These are phyloP conservation scores for Donacobius atricapilla DNA, from an alignment of 2,113 vertebrate species.

Conservation along the genomic window DNA sequence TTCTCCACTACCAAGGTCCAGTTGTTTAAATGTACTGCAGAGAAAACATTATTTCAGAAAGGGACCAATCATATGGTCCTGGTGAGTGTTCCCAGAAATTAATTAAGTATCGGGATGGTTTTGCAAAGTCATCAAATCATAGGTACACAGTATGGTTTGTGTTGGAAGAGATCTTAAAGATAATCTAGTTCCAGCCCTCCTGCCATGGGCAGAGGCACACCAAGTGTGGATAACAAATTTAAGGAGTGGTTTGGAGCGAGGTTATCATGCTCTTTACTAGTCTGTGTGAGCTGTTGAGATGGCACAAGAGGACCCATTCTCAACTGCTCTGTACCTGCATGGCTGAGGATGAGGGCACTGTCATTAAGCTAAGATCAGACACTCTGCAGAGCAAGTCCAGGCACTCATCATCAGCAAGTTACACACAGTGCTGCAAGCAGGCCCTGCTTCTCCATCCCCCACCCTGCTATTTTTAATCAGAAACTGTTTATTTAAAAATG, in stretches of 20 bases:
- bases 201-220: not conserved
- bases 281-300: not conserved
- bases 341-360: not conserved
- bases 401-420: not conserved
- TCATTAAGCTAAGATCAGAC: accelerated
- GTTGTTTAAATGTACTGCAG: not conserved
- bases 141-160: not conserved
- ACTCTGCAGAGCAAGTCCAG: not conserved
- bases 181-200: not conserved
- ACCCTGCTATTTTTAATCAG: not conserved
- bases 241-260: not conserved
- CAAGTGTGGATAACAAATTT: not conserved
- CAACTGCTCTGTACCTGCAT: not conserved
- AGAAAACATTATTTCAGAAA: not conserved
- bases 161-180: not conserved
- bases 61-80: not conserved
- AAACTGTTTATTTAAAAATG: not conserved
- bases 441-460: not conserved
- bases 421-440: not conserved
- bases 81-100: not conserved
- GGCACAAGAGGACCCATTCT: not conserved
- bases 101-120: not conserved
- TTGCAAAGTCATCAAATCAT: not conserved
- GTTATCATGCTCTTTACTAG: not conserved
- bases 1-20: not conserved